Conservation (phyloP, 2,888 invertebrate genomes). For the Erannis defoliaria region DNA sequence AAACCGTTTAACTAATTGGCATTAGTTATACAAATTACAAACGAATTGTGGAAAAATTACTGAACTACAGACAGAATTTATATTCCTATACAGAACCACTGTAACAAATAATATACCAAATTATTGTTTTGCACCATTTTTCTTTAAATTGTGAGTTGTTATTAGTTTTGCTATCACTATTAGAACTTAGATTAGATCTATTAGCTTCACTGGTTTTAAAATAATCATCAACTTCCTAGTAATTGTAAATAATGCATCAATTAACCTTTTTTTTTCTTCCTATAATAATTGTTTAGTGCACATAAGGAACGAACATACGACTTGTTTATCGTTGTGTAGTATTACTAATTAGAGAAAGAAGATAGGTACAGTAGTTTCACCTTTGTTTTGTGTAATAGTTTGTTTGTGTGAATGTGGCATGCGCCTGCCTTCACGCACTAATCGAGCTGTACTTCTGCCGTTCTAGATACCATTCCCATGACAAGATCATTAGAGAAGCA, state of each 20-base stretch:
- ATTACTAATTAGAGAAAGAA: conserved; percentile 46
- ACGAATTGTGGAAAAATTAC: background rate
- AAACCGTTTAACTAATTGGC: background rate
- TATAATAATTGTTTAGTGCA: conserved; percentile 29
- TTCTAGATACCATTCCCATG: conserved; percentile 32
- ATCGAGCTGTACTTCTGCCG: conserved; percentile 37
- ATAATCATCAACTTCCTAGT: conserved; percentile 16
- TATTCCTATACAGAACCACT: background rate
- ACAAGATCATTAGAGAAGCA: conserved; percentile 14
- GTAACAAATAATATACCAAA: too few relatives aligned
- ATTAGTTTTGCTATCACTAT: conserved; percentile 4
- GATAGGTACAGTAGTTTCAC: conserved; percentile 49
- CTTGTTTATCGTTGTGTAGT: conserved; percentile 28
- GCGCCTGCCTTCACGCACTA: conserved; percentile 49
- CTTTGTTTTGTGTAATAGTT: conserved; percentile 45
- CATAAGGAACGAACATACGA: conserved; percentile 52
- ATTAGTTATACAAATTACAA: background rate
- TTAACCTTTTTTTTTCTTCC: conserved; percentile 20
- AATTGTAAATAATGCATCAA: conserved; percentile 24
- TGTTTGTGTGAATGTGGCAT: conserved; percentile 47
- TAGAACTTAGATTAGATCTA: conserved; percentile 7
- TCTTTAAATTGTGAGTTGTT: conserved; percentile 1
- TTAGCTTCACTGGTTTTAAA: conserved; percentile 15
- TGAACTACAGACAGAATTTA: background rate
- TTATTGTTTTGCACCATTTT: conserved; percentile 2